phyloP scores from a whole-genome alignment of 2,113 vertebrate species.

The Catharus minimus region DNA sequence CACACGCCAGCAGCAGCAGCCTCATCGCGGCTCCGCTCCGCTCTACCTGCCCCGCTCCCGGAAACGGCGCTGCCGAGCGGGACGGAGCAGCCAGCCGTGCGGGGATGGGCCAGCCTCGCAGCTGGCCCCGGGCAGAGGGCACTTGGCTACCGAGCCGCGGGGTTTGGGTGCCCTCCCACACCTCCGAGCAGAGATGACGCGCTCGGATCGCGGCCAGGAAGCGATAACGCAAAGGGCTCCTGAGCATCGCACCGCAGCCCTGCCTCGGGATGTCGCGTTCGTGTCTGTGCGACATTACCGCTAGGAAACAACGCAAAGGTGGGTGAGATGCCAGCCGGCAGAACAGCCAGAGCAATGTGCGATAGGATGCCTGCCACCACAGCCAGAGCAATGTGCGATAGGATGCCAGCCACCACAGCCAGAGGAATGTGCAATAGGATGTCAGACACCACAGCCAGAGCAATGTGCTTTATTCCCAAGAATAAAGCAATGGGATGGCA shows the following conservation, averaged over 20 bases:
- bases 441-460: too few relatives aligned
- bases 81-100: not conserved
- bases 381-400: too few relatives aligned
- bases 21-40: conserved; percentile 72
- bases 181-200: too few relatives aligned
- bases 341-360: too few relatives aligned
- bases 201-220: rapidly evolving
- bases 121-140: not conserved
- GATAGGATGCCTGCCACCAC: too few relatives aligned
- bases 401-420: too few relatives aligned
- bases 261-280: rapidly evolving
- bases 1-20: conserved; percentile 84
- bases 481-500: rapidly evolving
- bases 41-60: not conserved
- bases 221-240: rapidly evolving
- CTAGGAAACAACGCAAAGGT: rapidly evolving
- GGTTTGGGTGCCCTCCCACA: not conserved
- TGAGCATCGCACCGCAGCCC: rapidly evolving
- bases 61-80: not conserved
- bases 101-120: rapidly evolving
- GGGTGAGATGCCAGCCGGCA: too few relatives aligned
- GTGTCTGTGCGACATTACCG: rapidly evolving
- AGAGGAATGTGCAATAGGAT: too few relatives aligned
- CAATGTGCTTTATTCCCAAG: not conserved
- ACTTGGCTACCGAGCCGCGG: rapidly evolving